These are phyloP conservation scores for Erythrocercus mccallii DNA, from an alignment of 2,113 vertebrate species.

Conservation along the genomic window DNA sequence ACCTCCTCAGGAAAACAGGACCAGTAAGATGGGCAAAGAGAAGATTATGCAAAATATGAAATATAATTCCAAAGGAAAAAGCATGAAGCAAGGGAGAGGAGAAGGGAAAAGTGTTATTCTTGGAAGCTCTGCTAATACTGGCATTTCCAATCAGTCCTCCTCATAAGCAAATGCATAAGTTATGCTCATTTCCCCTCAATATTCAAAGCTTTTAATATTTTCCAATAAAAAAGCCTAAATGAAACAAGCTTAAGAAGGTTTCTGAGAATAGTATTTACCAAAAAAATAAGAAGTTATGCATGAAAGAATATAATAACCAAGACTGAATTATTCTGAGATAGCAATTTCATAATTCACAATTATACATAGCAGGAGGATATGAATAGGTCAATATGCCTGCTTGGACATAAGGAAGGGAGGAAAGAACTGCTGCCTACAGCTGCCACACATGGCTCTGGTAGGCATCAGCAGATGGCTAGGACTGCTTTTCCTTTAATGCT, in stretches of 20 bases:
- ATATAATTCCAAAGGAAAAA: neutral
- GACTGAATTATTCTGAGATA: neutral
- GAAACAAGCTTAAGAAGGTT: neutral
- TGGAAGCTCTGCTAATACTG: neutral
- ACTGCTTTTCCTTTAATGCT: neutral
- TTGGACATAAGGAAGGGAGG: conserved; percentile 23
- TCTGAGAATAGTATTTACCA: neutral
- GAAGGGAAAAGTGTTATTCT: neutral
- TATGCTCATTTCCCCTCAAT: neutral
- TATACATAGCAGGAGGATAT: neutral
- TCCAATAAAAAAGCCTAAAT: neutral
- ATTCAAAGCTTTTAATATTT: neutral
- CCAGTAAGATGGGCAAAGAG: neutral
- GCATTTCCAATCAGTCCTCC: neutral
- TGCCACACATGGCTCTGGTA: conserved; percentile 15
- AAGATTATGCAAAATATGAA: neutral
- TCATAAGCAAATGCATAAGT: neutral
- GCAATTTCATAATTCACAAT: neutral
- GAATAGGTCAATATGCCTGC: neutral
- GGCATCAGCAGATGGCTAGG: conserved; percentile 37
- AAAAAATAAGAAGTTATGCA: rapidly evolving
- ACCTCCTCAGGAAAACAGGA: neutral
- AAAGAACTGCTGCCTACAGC: conserved; percentile 41
- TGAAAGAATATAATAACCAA: neutral
- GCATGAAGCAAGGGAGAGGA: neutral